Base-by-base conservation (phyloP, 30 jellyfish, hydroid and myxozoan species). In the Pelagia noctiluca region DNA sequence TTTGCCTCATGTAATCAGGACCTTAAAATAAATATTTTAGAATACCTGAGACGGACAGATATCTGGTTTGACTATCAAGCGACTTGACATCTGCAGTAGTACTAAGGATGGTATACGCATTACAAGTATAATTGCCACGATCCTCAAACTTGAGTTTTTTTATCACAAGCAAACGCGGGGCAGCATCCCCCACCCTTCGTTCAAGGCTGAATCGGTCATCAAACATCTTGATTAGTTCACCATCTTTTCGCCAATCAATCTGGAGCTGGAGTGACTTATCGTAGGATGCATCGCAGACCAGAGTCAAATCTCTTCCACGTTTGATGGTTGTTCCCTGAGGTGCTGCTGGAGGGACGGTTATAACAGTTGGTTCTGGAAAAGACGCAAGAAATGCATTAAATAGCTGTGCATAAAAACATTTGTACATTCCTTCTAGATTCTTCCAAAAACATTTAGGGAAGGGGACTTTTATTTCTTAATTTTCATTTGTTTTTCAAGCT, bases 171-270 rank as follows among this genome's bases (percentile, higher is more conserved):
- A 93, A 75, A 33, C 97, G 88, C n/a, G 90, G 90, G 19, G 96
- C 95, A 18, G 98, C 97, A 23, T 95, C 98, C 46, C 96, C 80
- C 11, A 95, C 96, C 19, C 98, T 87, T 71, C 71, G 49, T 29
- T 93, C 98, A 33, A 93, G 90, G 74, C 52, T 73, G 76, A 93
- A 62, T 28, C 98, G 96, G 28, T 77, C 78, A 35, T 82, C 87
- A 50, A 93, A 93, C 52, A 80, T 47, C 28, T 96, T 84, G 80
- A 93, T 93, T 12, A 74, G 69, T 29, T 80, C 92, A 8, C 98
- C 98, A 36, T 90, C 98, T 71, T 93, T 93, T 64, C 69, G 85
- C 98, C 98, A 93, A 22, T 93, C 97, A 63, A 93, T 88, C 10
- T 95, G 87, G 35, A 93, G 87, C 69, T 93, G 97, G 63, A 93